Conservation (phyloP, 2,113 vertebrate genomes). For the Sinocyclocheilus anophthalmus region DNA sequence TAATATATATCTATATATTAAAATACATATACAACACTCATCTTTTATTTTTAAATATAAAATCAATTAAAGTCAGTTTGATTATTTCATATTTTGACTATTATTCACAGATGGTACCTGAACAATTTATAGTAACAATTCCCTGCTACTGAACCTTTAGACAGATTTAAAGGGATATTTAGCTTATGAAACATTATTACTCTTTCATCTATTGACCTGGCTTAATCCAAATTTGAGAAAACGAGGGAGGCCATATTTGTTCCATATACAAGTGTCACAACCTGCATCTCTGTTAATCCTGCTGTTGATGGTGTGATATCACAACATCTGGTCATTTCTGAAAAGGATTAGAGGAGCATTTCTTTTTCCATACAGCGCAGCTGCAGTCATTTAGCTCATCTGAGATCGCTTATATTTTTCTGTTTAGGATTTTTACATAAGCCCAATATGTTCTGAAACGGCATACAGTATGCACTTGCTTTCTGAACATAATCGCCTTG, state of each 20-base stretch:
- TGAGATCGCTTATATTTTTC: background rate
- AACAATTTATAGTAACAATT: background rate
- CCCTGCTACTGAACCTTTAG: background rate
- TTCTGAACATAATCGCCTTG: background rate
- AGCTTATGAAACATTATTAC: conserved; percentile 28
- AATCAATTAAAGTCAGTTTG: background rate
- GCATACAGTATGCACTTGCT: background rate
- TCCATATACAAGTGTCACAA: background rate
- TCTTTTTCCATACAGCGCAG: background rate
- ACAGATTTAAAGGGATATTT: conserved; percentile 37
- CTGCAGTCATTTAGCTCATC: conserved; percentile 27
- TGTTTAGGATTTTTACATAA: conserved; percentile 12
- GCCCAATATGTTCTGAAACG: background rate
- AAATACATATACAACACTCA: no score
- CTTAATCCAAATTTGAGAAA: conserved; percentile 48
- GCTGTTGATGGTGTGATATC: conserved; percentile 35
- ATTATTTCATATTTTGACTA: background rate
- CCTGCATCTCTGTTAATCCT: conserved; percentile 34
- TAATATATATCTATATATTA: no score
- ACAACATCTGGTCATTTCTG: conserved; percentile 51
- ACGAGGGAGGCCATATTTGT: conserved; percentile 20
- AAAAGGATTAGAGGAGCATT: conserved; percentile 24
- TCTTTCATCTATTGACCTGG: conserved; percentile 11
- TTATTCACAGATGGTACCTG: background rate
- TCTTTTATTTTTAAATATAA: background rate